Evolutionary conservation across 64 coral and sea anemone species (phyloP).

Genomic region (Dendrophyllia cribrosa): DNA sequence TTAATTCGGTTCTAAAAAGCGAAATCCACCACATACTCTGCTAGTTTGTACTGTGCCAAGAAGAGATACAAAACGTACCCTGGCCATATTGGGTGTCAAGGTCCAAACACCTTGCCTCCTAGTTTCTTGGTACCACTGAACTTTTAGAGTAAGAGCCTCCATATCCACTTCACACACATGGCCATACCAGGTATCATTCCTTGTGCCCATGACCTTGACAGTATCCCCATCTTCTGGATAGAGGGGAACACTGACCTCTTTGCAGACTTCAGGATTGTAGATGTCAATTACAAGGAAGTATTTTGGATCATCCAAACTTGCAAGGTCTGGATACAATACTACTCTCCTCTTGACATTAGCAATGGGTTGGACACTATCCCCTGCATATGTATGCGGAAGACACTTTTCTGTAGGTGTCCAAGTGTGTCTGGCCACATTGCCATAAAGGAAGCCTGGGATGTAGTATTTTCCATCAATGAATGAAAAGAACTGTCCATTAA

Average conservation of each 20-base stretch:
- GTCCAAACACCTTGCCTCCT: conserved; percentile 56
- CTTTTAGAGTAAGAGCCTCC: conserved; percentile 14
- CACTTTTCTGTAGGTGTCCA: conserved; percentile 49
- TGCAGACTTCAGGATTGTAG: conserved; percentile 46
- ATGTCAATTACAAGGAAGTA: too few species aligned
- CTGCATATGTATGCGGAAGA: conserved; percentile 29
- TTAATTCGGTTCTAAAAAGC: background rate
- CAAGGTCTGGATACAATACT: too few species aligned
- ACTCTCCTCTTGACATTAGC: conserved; percentile 51
- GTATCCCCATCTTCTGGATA: conserved; percentile 60
- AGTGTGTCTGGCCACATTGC: conserved; percentile 31
- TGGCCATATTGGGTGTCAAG: conserved; percentile 23
- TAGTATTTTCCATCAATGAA: conserved; percentile 68
- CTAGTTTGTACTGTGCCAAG: conserved; percentile 11
- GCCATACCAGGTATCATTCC: conserved; percentile 70
- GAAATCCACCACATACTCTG: conserved; percentile 65
- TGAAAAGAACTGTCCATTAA: background rate
- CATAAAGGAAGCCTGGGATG: conserved; percentile 43
- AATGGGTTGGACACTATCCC: conserved; percentile 59
- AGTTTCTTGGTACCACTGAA: conserved; percentile 71
- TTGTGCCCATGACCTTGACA: conserved; percentile 34
- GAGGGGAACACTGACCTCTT: conserved; percentile 51
- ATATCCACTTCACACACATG: conserved; percentile 14
- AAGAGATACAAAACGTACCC: conserved; percentile 59
- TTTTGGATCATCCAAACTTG: conserved; percentile 39